phyloP scores from a whole-genome alignment of 2,888 invertebrate genomes.

The Aphrophora alni region DNA sequence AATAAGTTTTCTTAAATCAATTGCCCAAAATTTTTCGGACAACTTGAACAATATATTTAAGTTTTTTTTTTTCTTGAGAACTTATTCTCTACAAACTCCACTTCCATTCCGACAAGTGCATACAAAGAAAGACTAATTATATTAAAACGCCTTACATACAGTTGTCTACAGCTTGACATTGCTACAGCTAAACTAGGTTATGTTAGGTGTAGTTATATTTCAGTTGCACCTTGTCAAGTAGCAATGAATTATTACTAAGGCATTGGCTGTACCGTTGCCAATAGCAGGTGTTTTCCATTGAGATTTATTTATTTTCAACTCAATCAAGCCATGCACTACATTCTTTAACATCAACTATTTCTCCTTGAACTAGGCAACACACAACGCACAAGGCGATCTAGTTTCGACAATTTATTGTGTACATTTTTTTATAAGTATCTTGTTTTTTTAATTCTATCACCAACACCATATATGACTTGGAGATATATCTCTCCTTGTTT shows the following conservation, averaged over 20 bases:
- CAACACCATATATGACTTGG: not conserved
- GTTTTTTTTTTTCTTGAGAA: too few species aligned
- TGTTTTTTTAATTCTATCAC: not conserved
- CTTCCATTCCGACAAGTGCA: too few species aligned
- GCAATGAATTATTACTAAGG: not conserved
- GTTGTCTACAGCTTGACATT: not conserved
- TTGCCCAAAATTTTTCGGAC: too few species aligned
- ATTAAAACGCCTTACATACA: not conserved
- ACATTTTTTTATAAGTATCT: not conserved
- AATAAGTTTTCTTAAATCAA: too few species aligned
- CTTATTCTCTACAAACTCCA: too few species aligned
- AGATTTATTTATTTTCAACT: not conserved
- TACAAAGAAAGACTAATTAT: not conserved
- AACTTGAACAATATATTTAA: too few species aligned
- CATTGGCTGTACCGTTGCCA: not conserved
- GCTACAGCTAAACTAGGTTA: not conserved
- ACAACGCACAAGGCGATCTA: not conserved
- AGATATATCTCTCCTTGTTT: too few species aligned
- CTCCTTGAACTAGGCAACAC: not conserved
- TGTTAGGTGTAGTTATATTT: not conserved
- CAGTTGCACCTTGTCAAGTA: not conserved
- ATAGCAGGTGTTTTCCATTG: not conserved
- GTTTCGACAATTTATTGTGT: not conserved
- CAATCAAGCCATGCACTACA: not conserved
- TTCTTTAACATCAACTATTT: not conserved